phyloP scores from a whole-genome alignment of 2,888 invertebrate species.

The Tachina grossa region DNA sequence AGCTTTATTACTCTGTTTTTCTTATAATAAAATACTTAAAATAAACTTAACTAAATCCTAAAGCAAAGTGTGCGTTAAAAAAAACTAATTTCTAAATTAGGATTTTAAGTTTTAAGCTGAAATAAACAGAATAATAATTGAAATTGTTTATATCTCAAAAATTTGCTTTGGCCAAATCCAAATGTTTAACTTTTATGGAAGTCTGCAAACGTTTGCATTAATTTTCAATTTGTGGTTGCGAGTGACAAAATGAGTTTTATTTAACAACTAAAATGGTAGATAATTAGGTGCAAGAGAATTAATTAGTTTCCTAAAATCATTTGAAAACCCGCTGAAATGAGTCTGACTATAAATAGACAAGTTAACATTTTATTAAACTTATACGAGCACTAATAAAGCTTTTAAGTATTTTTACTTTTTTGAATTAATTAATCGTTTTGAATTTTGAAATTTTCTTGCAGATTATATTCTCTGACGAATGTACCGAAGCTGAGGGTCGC shows the following conservation, averaged over 20 bases:
- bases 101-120: not conserved
- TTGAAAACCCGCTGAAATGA: conserved; percentile 7
- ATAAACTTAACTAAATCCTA: not conserved
- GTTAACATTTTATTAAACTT: not conserved
- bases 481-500: conserved; percentile 98
- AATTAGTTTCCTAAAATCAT: conserved; percentile 26
- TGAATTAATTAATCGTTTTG: not conserved
- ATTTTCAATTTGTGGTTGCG: not conserved
- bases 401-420: not conserved
- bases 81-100: conserved; percentile 10
- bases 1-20: not conserved
- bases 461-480: conserved; percentile 99
- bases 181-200: not conserved
- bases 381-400: not conserved
- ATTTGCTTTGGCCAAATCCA: not conserved
- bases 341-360: not conserved
- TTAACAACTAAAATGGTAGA: conserved; percentile 23
- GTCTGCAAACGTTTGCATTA: not conserved
- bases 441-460: conserved; percentile 80
- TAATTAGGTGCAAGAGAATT: conserved; percentile 52
- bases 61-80: not conserved
- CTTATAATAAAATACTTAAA: not conserved
- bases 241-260: conserved; percentile 1
- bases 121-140: not conserved
- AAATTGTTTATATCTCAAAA: conserved; percentile 3